Conservation (phyloP, 2,797 vertebrate genomes). For the Pangasius macronema region DNA sequence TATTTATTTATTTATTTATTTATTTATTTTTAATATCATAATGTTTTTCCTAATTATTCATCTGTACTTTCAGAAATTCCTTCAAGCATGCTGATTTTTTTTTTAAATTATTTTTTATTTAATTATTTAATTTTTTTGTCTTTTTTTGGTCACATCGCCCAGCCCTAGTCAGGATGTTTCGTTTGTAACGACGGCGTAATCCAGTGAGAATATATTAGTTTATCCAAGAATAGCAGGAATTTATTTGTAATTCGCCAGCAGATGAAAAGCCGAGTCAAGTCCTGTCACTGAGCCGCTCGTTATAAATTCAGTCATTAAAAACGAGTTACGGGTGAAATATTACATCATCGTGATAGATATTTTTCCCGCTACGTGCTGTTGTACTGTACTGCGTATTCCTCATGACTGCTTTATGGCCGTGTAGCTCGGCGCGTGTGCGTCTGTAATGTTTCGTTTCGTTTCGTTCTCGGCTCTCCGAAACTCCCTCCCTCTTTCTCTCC, state of each 20-base stretch:
- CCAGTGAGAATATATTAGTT: conserved; percentile 18
- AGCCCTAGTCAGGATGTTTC: not conserved
- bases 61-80: not conserved
- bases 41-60: not conserved
- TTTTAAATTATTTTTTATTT: no score
- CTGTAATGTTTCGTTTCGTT: not conserved
- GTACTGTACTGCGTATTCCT: not conserved
- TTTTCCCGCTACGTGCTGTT: not conserved
- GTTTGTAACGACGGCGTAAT: not conserved
- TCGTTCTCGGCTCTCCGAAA: not conserved
- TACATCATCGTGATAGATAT: conserved; percentile 17
- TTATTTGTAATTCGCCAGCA: conserved; percentile 25
- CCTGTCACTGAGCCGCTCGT: conserved; percentile 28
- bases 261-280: conserved; percentile 36
- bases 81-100: not conserved
- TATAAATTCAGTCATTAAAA: conserved; percentile 40
- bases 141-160: not conserved
- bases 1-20: no score
- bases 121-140: no score
- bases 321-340: conserved; percentile 33
- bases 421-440: not conserved
- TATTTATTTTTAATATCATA: not conserved
- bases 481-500: not conserved
- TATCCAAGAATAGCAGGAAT: conserved; percentile 21
- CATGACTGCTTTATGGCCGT: not conserved